A percentile compares a stretch with the other conserved stretches of the same genome.
Conservation (phyloP, 2,797 vertebrate species). For the Thunnus albacares region DNA sequence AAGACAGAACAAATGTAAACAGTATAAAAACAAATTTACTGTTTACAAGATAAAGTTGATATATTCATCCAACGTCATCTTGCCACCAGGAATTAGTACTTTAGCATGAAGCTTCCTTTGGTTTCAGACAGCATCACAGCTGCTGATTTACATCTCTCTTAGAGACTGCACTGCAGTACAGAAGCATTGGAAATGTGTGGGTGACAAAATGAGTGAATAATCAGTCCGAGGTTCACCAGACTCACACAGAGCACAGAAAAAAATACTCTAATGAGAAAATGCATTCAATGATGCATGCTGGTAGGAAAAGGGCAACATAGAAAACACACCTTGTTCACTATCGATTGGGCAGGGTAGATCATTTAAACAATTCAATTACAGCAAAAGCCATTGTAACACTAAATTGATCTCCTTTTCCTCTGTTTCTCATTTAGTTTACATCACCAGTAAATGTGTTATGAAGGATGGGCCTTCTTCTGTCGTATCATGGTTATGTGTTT, state of each 20-base stretch:
- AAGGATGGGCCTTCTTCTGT: slow-evolving; percentile 9
- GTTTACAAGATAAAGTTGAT: no score
- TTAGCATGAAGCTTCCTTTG: slow-evolving; percentile 13
- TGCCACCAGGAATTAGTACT: slow-evolving; percentile 2
- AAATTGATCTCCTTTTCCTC: slow-evolving; percentile 58
- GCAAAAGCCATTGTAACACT: slow-evolving; percentile 56
- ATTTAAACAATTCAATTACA: slow-evolving; percentile 82
- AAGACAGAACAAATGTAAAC: no score
- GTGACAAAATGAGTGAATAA: slow-evolving; percentile 57
- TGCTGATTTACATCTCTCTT: slow-evolving; percentile 42
- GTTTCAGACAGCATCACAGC: slow-evolving; percentile 9
- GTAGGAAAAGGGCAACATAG: slow-evolving; percentile 58
- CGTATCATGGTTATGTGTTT: slow-evolving; percentile 16
- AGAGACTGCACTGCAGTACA: slow-evolving; percentile 19
- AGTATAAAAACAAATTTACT: no score
- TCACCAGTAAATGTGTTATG: slow-evolving; percentile 53
- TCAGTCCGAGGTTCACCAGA: slow-evolving; percentile 47
- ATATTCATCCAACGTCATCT: background rate
- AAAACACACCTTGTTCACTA: slow-evolving; percentile 72
- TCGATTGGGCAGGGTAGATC: slow-evolving; percentile 65
- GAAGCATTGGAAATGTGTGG: slow-evolving; percentile 30
- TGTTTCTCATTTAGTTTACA: slow-evolving; percentile 59
- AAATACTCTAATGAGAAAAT: slow-evolving; percentile 64
- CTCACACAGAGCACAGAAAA: slow-evolving; percentile 28
- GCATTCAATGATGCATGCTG: slow-evolving; percentile 53